Evolutionary conservation across 2,888 invertebrate species (phyloP).

Genomic region (Leptopilina syphax): DNA sequence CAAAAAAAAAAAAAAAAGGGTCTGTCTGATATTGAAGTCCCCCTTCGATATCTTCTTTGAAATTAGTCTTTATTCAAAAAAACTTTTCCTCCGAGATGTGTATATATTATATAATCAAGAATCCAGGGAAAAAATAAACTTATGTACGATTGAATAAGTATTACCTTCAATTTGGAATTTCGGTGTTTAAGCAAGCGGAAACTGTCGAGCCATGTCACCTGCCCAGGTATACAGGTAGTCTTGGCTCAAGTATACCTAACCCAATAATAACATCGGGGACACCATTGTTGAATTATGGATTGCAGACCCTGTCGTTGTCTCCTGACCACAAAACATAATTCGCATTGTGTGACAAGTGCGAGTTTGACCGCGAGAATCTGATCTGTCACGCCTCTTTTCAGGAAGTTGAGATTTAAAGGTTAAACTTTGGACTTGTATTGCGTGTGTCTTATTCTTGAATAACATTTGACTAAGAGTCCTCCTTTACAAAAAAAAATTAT

Average conservation of each 20-base stretch:
- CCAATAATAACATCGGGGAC: slow-evolving; percentile 55
- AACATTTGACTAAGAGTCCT: slow-evolving; percentile 12
- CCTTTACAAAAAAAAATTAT: neutral
- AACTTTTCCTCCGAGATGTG: slow-evolving; percentile 3
- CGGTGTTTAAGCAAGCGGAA: slow-evolving; percentile 58
- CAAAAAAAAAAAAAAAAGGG: neutral
- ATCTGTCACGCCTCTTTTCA: slow-evolving; percentile 56
- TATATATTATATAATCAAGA: neutral
- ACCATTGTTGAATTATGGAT: slow-evolving; percentile 51
- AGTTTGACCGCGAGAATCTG: slow-evolving; percentile 50
- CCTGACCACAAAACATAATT: slow-evolving; percentile 59
- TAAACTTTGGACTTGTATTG: slow-evolving; percentile 26
- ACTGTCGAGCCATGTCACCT: slow-evolving; percentile 67
- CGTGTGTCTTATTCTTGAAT: slow-evolving; percentile 28
- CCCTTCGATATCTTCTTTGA: neutral
- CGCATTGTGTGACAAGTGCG: slow-evolving; percentile 65
- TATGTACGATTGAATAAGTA: neutral
- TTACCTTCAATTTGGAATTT: neutral
- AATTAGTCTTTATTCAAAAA: slow-evolving; percentile 3
- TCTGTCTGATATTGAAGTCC: neutral
- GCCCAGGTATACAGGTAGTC: slow-evolving; percentile 51
- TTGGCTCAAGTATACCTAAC: slow-evolving; percentile 45
- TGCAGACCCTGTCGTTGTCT: slow-evolving; percentile 53
- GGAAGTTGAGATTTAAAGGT: slow-evolving; percentile 48
- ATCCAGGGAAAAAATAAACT: neutral